Conservation (phyloP, 23 tunicate species). For the Clavelina lepadiformis region DNA sequence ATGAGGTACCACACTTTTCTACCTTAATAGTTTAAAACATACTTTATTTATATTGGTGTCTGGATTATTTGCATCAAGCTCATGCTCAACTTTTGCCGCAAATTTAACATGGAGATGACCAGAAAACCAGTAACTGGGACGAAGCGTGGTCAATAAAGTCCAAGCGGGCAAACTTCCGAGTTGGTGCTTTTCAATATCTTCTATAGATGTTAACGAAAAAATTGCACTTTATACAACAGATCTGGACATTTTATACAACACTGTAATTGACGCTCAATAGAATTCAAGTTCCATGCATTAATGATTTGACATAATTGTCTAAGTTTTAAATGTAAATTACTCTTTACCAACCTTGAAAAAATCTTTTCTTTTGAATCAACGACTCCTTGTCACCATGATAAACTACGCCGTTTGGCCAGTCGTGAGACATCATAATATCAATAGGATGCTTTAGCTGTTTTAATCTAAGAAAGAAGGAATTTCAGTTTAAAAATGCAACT, state of each 20-base stretch:
- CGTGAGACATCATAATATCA: conserved; percentile 99
- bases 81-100: conserved; percentile 62
- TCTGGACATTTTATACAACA: too few relatives aligned
- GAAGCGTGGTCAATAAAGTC: conserved; percentile 45
- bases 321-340: too few relatives aligned
- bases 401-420: conserved; percentile 92
- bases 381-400: conserved; percentile 62
- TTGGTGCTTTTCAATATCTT: conserved; percentile 37
- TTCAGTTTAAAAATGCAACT: too few relatives aligned
- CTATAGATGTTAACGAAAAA: too few relatives aligned
- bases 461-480: conserved; percentile 26
- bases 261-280: too few relatives aligned
- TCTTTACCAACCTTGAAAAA: conserved; percentile 36
- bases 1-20: not conserved
- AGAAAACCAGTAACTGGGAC: conserved; percentile 91
- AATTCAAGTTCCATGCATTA: too few relatives aligned
- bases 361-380: conserved; percentile 54
- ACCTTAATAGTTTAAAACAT: not conserved
- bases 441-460: conserved; percentile 70
- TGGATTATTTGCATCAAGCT: not conserved
- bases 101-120: conserved; percentile 96
- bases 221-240: too few relatives aligned
- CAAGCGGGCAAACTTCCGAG: conserved; percentile 84
- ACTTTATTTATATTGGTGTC: not conserved
- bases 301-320: too few relatives aligned